Evolutionary conservation across 2,113 vertebrate species (phyloP), one percentile per base, ranked within the genome.

Genomic region (Microcebus ravelobensis): DNA sequence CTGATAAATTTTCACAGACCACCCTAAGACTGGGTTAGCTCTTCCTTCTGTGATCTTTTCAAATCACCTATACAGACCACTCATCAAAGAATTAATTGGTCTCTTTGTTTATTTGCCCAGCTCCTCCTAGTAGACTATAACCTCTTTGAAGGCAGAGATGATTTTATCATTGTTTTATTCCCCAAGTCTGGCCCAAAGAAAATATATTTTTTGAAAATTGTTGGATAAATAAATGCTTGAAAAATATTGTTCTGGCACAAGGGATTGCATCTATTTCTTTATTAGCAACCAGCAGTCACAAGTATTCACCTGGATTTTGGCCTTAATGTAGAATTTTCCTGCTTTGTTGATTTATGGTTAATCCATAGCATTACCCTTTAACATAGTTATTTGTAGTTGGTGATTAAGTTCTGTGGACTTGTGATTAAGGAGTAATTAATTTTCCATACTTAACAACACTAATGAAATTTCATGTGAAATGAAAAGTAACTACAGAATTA

Each of bases 351-450:
- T 91, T 96, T 95, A 89, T 39, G 36, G 67, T 91, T 97, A 97
- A 96, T 96, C 97, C 92, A 95, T 77, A 95, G 68, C 50, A 94
- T 96, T 92, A 97, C 68, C 89, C 91, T 97, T 97, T 96, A 90
- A 84, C 91, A 95, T 94, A 96, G 87, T 86, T 97, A 95, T 98
- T 97, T 95, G 92, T 93, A 31, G 90, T 57, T 57, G 42, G 85
- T 11, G 77, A 85, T 80, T 94, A 93, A 90, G 55, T 70, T 95
- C 73, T 90, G 93, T 25, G 17, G 87, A 82, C 74, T 97, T 13
- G 8, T 95, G 98, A 95, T 65, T 94, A 97, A 97, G 91, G 48
- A 91, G 68, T 42, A 96, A 98, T 98, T 97, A 96, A 97, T 93
- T 91, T 92, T 95, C 92, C 93, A 48, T 2, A 94, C 95, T 93